Percentiles rank a stretch among this genome's conserved stretches.
Conservation (phyloP, 2,797 vertebrate genomes). For the Sardinella longiceps region DNA sequence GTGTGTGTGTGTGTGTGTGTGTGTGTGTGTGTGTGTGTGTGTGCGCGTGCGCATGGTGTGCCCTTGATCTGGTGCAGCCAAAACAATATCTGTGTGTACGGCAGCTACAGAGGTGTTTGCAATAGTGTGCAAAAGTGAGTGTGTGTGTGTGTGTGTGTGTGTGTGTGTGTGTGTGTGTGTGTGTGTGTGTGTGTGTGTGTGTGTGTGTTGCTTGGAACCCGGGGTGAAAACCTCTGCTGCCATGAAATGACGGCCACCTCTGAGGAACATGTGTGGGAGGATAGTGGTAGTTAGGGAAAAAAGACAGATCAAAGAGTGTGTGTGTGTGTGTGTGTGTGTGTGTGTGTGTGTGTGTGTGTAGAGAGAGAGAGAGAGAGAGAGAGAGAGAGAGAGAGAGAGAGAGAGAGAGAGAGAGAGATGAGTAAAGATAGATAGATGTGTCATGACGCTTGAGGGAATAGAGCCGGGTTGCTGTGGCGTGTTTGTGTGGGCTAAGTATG, state of each 20-base stretch:
- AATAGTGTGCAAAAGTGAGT: too few species aligned
- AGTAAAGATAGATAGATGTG: not conserved
- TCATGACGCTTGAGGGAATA: constrained; percentile 3
- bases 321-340: too few species aligned
- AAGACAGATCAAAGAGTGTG: too few species aligned
- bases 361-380: not conserved
- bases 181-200: not conserved
- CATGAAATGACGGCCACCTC: not conserved
- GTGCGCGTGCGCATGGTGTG: too few species aligned
- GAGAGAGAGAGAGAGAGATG: not conserved
- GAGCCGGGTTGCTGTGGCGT: not conserved
- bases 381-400: not conserved
- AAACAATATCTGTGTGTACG: too few species aligned
- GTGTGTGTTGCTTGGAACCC: not conserved
- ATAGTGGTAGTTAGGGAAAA: too few species aligned
- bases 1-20: too few species aligned
- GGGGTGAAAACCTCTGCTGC: not conserved
- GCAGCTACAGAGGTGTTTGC: too few species aligned
- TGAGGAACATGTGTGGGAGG: not conserved
- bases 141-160: not conserved
- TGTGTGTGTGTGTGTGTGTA: too few species aligned
- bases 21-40: too few species aligned
- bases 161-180: not conserved
- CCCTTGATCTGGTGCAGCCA: too few species aligned
- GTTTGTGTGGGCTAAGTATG: constrained; percentile 8